Evolutionary conservation across 2,797 vertebrate species (phyloP).

Genomic region (Streptopelia turtur): DNA sequence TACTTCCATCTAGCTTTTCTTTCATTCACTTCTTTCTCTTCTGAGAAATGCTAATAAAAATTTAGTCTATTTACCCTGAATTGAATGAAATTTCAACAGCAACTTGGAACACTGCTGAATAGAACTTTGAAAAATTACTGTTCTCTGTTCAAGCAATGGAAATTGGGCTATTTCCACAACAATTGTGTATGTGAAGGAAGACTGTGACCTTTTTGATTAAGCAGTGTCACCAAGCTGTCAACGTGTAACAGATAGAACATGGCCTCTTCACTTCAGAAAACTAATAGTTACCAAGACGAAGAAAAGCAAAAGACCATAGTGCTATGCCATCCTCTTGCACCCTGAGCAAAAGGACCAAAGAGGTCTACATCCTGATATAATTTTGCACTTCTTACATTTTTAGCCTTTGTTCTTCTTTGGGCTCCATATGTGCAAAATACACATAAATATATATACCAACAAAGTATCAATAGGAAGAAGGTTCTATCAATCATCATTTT

Average conservation of each 20-base stretch:
- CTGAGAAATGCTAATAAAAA: neutral
- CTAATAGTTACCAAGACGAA: no score
- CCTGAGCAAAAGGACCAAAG: neutral
- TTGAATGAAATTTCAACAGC: neutral
- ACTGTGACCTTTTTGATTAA: neutral
- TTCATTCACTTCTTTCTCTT: neutral
- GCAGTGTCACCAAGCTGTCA: neutral
- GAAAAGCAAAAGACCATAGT: neutral
- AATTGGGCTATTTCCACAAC: neutral
- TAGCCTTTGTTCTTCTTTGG: neutral
- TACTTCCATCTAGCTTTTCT: neutral
- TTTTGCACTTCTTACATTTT: neutral
- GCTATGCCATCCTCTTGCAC: neutral
- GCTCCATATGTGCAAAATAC: neutral
- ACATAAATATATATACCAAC: neutral
- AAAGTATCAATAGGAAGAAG: neutral
- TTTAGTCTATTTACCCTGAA: neutral
- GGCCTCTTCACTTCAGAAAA: no score
- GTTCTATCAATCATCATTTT: neutral
- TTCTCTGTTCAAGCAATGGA: neutral
- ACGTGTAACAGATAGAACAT: no score
- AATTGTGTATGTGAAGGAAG: neutral
- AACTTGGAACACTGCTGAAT: neutral
- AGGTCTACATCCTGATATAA: neutral
- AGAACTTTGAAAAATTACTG: neutral